Evolutionary conservation across 2,113 vertebrate genomes (phyloP).

Genomic region (Synodontis membranacea): DNA sequence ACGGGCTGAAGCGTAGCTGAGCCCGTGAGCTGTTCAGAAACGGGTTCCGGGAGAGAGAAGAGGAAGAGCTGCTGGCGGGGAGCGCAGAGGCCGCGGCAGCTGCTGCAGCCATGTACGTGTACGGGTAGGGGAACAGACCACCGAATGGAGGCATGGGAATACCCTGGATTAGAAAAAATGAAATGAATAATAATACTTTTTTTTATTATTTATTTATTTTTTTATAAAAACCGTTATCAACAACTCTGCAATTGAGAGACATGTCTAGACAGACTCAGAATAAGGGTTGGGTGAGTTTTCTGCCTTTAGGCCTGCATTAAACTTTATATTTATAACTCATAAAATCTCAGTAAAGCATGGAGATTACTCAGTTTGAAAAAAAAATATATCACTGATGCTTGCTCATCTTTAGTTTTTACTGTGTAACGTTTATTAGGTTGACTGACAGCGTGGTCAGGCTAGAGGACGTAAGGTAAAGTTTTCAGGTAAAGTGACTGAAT

Average conservation of each 20-base stretch:
- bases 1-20: constrained; percentile 93
- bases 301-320: background rate
- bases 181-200: constrained; percentile 18
- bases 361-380: background rate
- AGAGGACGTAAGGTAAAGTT: background rate
- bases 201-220: no score
- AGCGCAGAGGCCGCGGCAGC: constrained; percentile 88
- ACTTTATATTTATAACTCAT: background rate
- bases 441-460: background rate
- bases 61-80: constrained; percentile 81
- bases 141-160: constrained; percentile 98
- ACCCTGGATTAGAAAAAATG: constrained; percentile 76
- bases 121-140: constrained; percentile 95
- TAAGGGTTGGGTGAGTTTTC: background rate
- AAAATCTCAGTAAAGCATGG: background rate
- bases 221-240: constrained; percentile 3
- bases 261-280: background rate
- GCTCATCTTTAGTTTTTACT: background rate
- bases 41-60: constrained; percentile 88
- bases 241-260: background rate
- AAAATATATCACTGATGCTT: background rate
- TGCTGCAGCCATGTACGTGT: constrained; percentile 97
- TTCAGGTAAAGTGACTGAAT: background rate
- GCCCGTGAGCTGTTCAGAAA: constrained; percentile 87
- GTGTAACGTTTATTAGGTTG: background rate